Conservation (phyloP, 2,888 invertebrate genomes). For the Loripinus fragilis region DNA sequence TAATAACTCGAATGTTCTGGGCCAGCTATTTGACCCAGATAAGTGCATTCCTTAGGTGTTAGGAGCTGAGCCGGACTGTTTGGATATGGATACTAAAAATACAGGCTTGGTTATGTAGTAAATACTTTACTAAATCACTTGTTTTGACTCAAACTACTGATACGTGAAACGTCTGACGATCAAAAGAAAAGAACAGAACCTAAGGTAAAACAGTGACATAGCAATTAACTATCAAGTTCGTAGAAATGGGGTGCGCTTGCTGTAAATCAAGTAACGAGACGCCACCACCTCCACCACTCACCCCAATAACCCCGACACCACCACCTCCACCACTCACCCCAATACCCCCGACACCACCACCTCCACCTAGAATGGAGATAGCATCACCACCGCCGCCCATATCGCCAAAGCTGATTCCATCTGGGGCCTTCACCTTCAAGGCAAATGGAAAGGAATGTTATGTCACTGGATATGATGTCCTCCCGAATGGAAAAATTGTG, state of each 20-base stretch:
- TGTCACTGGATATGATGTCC: conserved; percentile 3
- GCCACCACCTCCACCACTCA: not conserved
- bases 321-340: not conserved
- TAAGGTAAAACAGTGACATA: too few species aligned
- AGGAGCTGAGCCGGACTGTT: too few species aligned
- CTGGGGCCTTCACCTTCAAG: not conserved
- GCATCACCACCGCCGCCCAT: not conserved
- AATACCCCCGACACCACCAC: not conserved
- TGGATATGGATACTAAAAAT: too few species aligned
- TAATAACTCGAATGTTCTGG: too few species aligned
- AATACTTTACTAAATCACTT: too few species aligned
- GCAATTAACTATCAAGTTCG: too few species aligned
- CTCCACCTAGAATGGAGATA: not conserved
- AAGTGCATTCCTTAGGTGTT: too few species aligned
- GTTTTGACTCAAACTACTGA: too few species aligned
- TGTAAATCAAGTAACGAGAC: not conserved
- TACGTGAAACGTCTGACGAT: too few species aligned
- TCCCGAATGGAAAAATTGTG: not conserved
- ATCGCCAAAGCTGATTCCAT: not conserved
- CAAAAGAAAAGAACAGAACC: too few species aligned
- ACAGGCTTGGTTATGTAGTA: too few species aligned
- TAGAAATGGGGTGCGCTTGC: not conserved
- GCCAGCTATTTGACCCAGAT: too few species aligned
- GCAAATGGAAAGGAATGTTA: not conserved
- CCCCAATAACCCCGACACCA: not conserved